Base-by-base conservation (phyloP, 2,113 vertebrate genomes). In the Sphyrna mokarran region DNA sequence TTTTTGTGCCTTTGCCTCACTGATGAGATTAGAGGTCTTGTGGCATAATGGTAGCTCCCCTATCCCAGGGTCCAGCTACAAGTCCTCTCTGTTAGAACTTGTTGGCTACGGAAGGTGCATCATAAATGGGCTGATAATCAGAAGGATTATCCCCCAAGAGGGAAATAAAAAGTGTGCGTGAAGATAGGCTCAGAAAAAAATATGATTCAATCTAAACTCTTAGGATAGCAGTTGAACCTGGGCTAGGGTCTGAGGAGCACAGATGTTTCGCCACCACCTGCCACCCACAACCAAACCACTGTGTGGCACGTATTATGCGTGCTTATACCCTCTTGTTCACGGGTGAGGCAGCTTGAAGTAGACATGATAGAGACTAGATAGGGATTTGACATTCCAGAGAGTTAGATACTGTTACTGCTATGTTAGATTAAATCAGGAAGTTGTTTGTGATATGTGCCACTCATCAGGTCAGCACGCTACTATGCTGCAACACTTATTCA, bases 331-430 rank as follows among this genome's bases (percentile, higher is more conserved):
- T 14, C 68, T 33, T 54, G 20, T 14, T 7, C 68, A 54, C 20
- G 20, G 40, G 48, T 72, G 89, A 91, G 58, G 22, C 33, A 18
- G 89, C 89, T 23, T 69, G 63, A 94, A 70, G 91, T 23, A 94
- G 91, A 6, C 91, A 16, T 95, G 93, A 72, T 72, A 22, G 93
- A 72, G 93, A 33, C 68, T 26, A 95, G 93, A 95, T 95, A 94
- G 40, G 40, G 26, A 23, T 9, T 14, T 16, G 68, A 48, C 37
- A 95, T 69, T 70, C 93, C 93, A 95, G 93, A 33, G 37, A 9
- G 89, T 5, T 93, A 93, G 93, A 95, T 70, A 95, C 93, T 95
- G 93, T 95, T 95, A 37, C 68, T 26, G 68, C 63, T 48, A 26
- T 9, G 22, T 37, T 7, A 94, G 93, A 95, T 93, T n/a, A n/a